Conservation (phyloP, 1,140 invertebrate species). For the Brachionus asplanchnoidis region DNA sequence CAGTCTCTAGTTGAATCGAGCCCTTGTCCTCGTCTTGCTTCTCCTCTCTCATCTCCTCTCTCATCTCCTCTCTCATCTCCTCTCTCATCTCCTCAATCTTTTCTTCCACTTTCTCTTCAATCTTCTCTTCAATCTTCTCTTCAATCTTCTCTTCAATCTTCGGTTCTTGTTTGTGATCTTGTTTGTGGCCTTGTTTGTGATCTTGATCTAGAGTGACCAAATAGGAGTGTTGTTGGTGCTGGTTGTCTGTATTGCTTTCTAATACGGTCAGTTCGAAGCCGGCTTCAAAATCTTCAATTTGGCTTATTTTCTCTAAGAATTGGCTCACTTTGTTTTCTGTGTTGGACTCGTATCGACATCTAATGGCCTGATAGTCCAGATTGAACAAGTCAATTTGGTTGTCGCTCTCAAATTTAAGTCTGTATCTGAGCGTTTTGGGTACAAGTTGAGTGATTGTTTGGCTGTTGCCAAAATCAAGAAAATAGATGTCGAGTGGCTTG, state of each 20-base stretch:
- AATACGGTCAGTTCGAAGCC: background rate
- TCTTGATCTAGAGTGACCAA: background rate
- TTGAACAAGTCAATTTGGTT: background rate
- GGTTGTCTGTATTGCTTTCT: background rate
- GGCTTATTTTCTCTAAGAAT: background rate
- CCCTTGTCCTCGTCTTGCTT: background rate
- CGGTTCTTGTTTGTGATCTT: background rate
- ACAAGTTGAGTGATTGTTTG: background rate
- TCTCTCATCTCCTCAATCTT: background rate
- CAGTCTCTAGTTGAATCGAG: background rate
- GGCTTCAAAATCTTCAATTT: background rate
- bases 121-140: background rate
- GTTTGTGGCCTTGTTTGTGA: background rate
- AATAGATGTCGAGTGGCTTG: background rate
- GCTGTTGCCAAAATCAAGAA: constrained; percentile 9
- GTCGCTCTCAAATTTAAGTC: background rate
- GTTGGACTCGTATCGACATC: background rate
- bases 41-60: background rate
- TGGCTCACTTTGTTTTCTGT: background rate
- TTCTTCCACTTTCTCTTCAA: no score
- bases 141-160: background rate
- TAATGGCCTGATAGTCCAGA: background rate
- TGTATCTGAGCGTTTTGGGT: background rate
- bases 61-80: background rate
- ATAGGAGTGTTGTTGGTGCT: background rate